phyloP scores from a whole-genome alignment of 2,888 invertebrate genomes.

The Hoplodrina ambigua region DNA sequence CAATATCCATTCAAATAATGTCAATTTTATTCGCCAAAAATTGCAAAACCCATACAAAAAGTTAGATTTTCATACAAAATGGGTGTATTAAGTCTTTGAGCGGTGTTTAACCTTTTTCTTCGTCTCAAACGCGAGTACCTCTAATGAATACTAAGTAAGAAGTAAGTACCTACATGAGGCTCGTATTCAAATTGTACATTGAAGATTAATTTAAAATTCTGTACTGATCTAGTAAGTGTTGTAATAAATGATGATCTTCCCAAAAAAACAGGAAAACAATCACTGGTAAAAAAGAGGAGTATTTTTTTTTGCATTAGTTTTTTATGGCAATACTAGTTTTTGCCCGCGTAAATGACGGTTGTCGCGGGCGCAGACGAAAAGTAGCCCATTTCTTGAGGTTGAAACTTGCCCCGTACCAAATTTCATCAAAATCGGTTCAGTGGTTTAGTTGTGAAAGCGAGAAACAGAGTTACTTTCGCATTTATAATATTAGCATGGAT shows the following conservation, averaged over 20 bases:
- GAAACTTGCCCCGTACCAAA: no score
- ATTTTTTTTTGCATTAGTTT: no score
- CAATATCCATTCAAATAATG: slow-evolving; percentile 21
- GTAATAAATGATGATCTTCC: background rate
- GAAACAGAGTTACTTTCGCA: no score
- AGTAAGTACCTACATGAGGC: slow-evolving; percentile 20
- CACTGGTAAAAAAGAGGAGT: background rate
- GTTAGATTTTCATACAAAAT: slow-evolving; percentile 30
- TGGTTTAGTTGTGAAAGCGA: no score
- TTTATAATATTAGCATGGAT: no score
- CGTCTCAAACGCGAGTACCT: slow-evolving; percentile 29
- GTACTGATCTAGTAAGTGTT: slow-evolving; percentile 14
- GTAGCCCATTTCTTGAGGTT: no score
- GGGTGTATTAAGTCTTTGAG: slow-evolving; percentile 2
- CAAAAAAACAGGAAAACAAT: background rate
- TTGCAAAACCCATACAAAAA: slow-evolving; percentile 18
- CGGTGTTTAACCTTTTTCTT: slow-evolving; percentile 32
- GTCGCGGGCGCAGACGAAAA: no score
- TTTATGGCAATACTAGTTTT: no score
- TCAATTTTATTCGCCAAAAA: slow-evolving; percentile 8
- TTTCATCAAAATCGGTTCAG: no score
- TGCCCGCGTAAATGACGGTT: no score
- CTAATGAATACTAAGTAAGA: slow-evolving; percentile 51
- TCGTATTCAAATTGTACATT: slow-evolving; percentile 1
- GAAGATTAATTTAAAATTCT: slow-evolving; percentile 20